These are phyloP conservation scores for Brachycybe producta DNA, from an alignment of 2,888 invertebrate genomes.

Conservation along the genomic window DNA sequence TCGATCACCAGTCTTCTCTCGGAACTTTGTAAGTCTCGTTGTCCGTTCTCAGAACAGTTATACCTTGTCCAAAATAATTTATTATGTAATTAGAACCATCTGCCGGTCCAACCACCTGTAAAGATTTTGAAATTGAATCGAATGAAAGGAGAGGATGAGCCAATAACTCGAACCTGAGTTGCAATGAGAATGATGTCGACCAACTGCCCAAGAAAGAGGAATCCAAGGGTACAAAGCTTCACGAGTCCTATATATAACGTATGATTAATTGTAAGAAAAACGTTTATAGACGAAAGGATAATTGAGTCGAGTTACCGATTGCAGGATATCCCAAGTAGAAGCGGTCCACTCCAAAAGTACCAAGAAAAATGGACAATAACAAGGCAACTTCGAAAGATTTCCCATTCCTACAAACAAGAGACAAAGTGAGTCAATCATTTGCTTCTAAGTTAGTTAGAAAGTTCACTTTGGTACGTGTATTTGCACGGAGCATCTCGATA, in stretches of 20 bases:
- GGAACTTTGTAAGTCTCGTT: slow-evolving; percentile 59
- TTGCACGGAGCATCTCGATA: slow-evolving; percentile 71
- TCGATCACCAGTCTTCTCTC: slow-evolving; percentile 16
- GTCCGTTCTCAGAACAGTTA: slow-evolving; percentile 63
- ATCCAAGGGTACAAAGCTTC: slow-evolving; percentile 89
- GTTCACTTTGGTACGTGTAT: slow-evolving; percentile 81
- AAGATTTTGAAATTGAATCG: neutral
- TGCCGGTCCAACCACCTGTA: slow-evolving; percentile 61
- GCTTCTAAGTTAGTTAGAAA: neutral
- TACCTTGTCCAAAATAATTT: slow-evolving; percentile 81
- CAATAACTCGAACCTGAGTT: slow-evolving; percentile 51
- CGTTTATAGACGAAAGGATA: neutral
- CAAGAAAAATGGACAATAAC: slow-evolving; percentile 85
- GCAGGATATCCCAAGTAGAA: slow-evolving; percentile 98
- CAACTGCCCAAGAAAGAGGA: slow-evolving; percentile 86
- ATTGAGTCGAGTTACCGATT: slow-evolving; percentile 43
- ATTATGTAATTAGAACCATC: slow-evolving; percentile 91
- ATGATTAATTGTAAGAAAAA: neutral
- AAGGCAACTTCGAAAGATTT: slow-evolving; percentile 85
- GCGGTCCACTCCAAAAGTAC: slow-evolving; percentile 94
- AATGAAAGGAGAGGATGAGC: neutral
- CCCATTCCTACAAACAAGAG: slow-evolving; percentile 57
- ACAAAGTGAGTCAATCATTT: slow-evolving; percentile 8
- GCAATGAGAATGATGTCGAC: slow-evolving; percentile 89
- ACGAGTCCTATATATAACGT: slow-evolving; percentile 46